Percentiles rank a stretch among this genome's conserved stretches.
Evolutionary conservation across 2,888 invertebrate species (phyloP).

Genomic region (Patella depressa): DNA sequence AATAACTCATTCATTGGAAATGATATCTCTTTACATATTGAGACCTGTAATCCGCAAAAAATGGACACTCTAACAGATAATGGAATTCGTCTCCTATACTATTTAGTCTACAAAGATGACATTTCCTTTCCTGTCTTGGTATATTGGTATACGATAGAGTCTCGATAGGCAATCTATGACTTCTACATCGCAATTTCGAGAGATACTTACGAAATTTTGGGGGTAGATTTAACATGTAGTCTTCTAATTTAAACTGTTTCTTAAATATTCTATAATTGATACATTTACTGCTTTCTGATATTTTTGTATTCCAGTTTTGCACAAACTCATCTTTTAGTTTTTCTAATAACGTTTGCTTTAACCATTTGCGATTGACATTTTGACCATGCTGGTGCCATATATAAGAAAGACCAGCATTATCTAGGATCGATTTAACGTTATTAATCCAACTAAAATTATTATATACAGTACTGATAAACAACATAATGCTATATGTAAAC

Average conservation of each 20-base stretch:
- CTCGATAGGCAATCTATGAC: not conserved
- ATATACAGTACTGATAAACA: no score
- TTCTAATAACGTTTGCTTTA: not conserved
- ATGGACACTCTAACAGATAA: not conserved
- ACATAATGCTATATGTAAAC: no score
- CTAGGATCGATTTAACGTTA: not conserved
- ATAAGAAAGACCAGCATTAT: not conserved
- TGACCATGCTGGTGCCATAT: not conserved
- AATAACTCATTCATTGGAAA: not conserved
- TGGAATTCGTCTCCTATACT: not conserved
- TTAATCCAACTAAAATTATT: no score
- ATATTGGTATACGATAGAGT: not conserved
- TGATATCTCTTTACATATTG: not conserved
- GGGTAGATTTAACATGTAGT: not conserved
- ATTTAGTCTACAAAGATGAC: not conserved
- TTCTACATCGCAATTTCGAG: not conserved
- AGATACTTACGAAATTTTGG: not conserved
- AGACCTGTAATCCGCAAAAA: not conserved
- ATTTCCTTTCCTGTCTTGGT: not conserved
- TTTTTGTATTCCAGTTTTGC: not conserved
- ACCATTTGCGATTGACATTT: not conserved
- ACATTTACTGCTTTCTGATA: not conserved
- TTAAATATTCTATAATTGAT: constrained; percentile 1
- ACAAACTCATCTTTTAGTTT: not conserved
- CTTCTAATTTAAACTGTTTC: not conserved